Conservation (phyloP, 2,797 vertebrate species). For the Rhabdomys pumilio region DNA sequence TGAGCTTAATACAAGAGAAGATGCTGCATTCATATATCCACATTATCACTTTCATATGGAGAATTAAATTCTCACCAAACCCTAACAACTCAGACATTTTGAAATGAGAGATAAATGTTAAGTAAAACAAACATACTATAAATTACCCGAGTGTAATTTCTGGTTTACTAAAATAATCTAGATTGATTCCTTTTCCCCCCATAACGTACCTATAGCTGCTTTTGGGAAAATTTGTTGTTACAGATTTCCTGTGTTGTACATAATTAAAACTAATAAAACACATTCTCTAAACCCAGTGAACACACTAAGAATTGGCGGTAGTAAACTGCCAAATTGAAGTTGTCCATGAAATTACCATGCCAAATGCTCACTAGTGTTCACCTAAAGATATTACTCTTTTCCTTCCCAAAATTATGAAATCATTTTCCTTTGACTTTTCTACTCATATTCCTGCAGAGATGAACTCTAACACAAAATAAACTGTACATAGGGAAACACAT, state of each 20-base stretch:
- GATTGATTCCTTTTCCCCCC: neutral
- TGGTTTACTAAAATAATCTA: neutral
- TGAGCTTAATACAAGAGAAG: neutral
- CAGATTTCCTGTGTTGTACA: neutral
- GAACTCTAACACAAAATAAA: neutral
- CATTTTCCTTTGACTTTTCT: neutral
- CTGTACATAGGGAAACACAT: neutral
- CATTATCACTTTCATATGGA: neutral
- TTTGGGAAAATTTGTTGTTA: neutral
- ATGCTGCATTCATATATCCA: neutral
- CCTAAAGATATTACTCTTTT: neutral
- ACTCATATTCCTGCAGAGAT: neutral
- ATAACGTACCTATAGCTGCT: neutral
- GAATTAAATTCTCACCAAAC: neutral
- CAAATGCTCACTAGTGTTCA: neutral
- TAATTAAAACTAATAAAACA: neutral
- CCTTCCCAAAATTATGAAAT: neutral
- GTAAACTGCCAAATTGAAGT: neutral
- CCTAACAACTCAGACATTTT: neutral
- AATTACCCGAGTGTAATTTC: neutral
- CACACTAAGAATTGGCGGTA: neutral
- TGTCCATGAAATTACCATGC: neutral
- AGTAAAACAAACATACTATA: neutral
- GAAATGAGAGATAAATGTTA: conserved; percentile 3
- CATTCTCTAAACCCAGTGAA: neutral